Conservation (phyloP, 2,113 vertebrate species). For the Cephalopterus ornatus region DNA sequence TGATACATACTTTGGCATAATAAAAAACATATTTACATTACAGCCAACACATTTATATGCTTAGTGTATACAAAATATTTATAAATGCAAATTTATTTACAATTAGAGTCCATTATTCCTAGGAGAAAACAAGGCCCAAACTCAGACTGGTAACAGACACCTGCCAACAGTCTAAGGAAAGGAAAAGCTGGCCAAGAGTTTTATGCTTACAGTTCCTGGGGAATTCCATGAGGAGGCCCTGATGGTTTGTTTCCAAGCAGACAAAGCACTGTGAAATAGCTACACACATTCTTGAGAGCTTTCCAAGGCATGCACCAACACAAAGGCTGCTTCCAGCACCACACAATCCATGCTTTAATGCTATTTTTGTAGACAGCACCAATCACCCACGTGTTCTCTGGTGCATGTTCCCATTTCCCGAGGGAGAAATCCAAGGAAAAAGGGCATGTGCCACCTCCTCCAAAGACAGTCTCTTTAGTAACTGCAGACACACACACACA, state of each 20-base stretch:
- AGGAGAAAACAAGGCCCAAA: slow-evolving; percentile 33
- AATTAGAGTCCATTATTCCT: slow-evolving; percentile 44
- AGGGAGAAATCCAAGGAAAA: background rate
- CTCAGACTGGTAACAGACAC: background rate
- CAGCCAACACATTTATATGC: slow-evolving; percentile 57
- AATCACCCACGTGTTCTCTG: background rate
- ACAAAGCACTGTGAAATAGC: slow-evolving; percentile 10
- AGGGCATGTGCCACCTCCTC: background rate
- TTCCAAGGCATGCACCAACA: background rate
- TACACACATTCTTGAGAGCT: background rate
- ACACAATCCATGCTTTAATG: background rate
- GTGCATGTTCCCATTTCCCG: background rate
- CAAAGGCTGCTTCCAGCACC: background rate
- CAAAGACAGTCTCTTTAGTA: background rate
- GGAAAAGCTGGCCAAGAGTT: slow-evolving; percentile 42
- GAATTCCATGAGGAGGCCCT: background rate
- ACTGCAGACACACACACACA: slow-evolving; percentile 15
- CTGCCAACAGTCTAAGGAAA: slow-evolving; percentile 55
- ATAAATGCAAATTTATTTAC: slow-evolving; percentile 78
- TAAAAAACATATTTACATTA: slow-evolving; percentile 78
- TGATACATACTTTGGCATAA: slow-evolving; percentile 68
- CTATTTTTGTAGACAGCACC: background rate
- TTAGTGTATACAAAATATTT: slow-evolving; percentile 79
- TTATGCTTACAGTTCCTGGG: background rate
- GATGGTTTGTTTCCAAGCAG: slow-evolving; percentile 14